A percentile compares a stretch with the other conserved stretches of the same genome.
Evolutionary conservation across 2,113 vertebrate species (phyloP).

Genomic region (Bambusicola thoracicus): DNA sequence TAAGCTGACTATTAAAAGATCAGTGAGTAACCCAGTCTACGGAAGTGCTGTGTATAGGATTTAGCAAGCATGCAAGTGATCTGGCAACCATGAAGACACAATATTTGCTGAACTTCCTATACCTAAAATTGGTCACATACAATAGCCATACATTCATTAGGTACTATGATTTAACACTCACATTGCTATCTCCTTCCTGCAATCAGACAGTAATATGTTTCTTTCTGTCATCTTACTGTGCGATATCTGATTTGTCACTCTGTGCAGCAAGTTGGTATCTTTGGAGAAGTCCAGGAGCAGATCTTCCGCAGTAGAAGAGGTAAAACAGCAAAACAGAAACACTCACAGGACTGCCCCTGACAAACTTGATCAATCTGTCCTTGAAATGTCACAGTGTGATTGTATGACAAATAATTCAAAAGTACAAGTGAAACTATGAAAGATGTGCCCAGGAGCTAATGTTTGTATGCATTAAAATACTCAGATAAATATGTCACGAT

Average conservation of each 20-base stretch:
- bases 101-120: constrained; percentile 23
- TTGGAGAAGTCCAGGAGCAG: background rate
- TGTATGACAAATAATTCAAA: background rate
- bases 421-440: background rate
- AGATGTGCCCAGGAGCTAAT: background rate
- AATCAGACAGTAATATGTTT: background rate
- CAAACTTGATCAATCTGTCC: background rate
- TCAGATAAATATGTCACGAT: background rate
- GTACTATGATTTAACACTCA: background rate
- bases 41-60: constrained; percentile 17
- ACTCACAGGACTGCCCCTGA: background rate
- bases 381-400: background rate
- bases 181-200: background rate
- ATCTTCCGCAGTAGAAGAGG: background rate
- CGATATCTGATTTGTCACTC: background rate
- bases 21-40: constrained; percentile 61
- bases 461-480: background rate
- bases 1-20: constrained; percentile 75
- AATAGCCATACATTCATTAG: background rate
- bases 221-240: background rate
- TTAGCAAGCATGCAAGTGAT: constrained; percentile 44
- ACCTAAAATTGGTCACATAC: constrained; percentile 22
- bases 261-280: background rate
- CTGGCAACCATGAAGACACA: constrained; percentile 1
- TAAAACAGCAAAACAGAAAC: background rate